Conservation (phyloP, 2,113 vertebrate genomes). For the Xenopus tropicalis region DNA sequence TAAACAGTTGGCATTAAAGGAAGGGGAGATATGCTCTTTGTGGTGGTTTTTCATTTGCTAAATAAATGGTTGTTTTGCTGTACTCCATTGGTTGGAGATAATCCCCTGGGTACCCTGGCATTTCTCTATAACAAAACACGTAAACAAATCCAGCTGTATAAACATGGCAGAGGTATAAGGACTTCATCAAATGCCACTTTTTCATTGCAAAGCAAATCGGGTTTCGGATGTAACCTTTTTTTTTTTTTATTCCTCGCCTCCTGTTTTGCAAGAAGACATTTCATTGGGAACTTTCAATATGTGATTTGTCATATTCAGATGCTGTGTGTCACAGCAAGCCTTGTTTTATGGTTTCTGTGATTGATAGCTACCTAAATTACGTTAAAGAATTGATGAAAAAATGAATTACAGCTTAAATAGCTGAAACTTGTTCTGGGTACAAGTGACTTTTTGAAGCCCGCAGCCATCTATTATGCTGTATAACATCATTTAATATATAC, state of each 20-base stretch:
- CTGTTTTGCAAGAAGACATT: constrained; percentile 28
- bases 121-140: constrained; percentile 38
- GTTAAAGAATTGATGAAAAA: constrained; percentile 39
- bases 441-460: constrained; percentile 21
- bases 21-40: constrained; percentile 19
- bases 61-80: constrained; percentile 32
- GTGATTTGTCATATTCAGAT: constrained; percentile 32
- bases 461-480: constrained; percentile 9
- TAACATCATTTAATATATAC: constrained; percentile 10
- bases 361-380: constrained; percentile 37
- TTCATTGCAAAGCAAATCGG: constrained; percentile 19
- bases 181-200: constrained; percentile 36
- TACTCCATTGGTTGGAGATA: constrained; percentile 36
- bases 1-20: constrained; percentile 29
- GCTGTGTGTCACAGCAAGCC: constrained; percentile 15
- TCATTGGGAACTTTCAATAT: constrained; percentile 30
- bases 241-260: neutral
- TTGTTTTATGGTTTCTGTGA: constrained; percentile 28
- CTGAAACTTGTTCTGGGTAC: constrained; percentile 26
- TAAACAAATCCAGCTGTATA: constrained; percentile 40
- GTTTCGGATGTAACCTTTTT: constrained; percentile 41
- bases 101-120: constrained; percentile 33
- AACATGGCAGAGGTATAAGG: constrained; percentile 18
- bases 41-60: constrained; percentile 32
- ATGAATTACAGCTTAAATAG: constrained; percentile 29